Evolutionary conservation across 2,888 invertebrate genomes (phyloP).

Genomic region (Cheilosia vulpina): DNA sequence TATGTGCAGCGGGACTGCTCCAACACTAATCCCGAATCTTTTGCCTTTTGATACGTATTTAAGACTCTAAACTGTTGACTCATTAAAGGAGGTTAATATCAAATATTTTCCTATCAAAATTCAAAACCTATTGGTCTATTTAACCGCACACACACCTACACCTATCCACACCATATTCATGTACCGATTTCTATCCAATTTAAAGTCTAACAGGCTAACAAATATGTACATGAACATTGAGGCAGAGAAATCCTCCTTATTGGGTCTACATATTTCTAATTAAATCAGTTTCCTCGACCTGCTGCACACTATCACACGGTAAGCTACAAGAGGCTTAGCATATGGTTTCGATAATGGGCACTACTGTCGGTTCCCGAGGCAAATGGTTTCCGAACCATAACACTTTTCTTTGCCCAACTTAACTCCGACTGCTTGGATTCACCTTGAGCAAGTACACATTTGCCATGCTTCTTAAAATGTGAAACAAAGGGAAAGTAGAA

Average conservation of each 20-base stretch:
- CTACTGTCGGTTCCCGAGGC: constrained; percentile 12
- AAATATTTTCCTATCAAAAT: no score
- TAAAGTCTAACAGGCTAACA: background rate
- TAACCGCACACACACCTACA: no score
- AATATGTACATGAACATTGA: no score
- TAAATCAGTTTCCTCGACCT: background rate
- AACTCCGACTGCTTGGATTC: constrained; percentile 20
- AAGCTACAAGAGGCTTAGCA: constrained; percentile 9
- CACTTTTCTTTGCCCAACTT: constrained; percentile 26
- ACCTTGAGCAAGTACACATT: constrained; percentile 25
- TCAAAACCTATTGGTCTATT: no score
- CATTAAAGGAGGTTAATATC: no score
- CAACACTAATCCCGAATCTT: no score
- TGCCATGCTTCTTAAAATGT: constrained; percentile 14
- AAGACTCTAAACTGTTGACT: no score
- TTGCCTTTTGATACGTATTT: no score
- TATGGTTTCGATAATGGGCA: constrained; percentile 18
- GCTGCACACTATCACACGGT: background rate
- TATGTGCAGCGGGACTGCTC: no score
- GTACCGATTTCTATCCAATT: no score
- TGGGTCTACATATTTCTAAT: constrained; percentile 20
- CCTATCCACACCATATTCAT: no score
- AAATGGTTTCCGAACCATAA: constrained; percentile 46
- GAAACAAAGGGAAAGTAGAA: background rate
- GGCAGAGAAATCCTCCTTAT: background rate